These are phyloP conservation scores for Ariolimax columbianus DNA, from an alignment of 2,888 invertebrate species.

Conservation along the genomic window DNA sequence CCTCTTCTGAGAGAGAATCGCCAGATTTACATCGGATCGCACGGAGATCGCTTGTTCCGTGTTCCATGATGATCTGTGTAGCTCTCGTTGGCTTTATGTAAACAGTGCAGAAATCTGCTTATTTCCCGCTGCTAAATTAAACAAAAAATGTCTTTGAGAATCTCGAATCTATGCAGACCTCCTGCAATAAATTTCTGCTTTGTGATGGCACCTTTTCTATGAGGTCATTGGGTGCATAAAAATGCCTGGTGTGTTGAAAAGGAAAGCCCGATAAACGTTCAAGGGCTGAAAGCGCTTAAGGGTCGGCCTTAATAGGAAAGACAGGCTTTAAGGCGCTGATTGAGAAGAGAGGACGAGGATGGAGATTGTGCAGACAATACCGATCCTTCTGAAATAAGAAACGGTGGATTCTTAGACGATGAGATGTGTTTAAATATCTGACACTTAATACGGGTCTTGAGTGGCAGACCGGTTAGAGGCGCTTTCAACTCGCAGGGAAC, in stretches of 20 bases:
- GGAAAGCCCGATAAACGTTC: neutral
- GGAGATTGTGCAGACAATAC: too few species aligned
- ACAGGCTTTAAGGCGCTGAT: neutral
- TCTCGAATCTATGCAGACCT: neutral
- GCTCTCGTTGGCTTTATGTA: neutral
- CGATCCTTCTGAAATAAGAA: too few species aligned
- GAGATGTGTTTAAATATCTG: too few species aligned
- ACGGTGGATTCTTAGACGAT: too few species aligned
- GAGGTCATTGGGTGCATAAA: conserved; percentile 2
- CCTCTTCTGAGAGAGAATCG: neutral
- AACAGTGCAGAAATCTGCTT: neutral
- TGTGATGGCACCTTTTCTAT: neutral
- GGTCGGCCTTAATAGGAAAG: conserved; percentile 16
- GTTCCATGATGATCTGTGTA: too few species aligned
- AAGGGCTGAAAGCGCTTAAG: neutral
- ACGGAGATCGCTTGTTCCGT: too few species aligned
- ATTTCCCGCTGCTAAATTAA: neutral
- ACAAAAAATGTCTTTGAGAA: neutral
- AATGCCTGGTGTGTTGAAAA: neutral
- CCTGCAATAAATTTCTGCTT: neutral
- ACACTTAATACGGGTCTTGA: too few species aligned
- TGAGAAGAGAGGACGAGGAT: neutral
- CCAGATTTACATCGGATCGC: neutral
- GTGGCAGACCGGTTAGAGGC: too few species aligned
- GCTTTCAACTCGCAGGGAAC: too few species aligned